These are phyloP conservation scores for Philonicus albiceps DNA, from an alignment of 2,888 invertebrate species.

Conservation along the genomic window DNA sequence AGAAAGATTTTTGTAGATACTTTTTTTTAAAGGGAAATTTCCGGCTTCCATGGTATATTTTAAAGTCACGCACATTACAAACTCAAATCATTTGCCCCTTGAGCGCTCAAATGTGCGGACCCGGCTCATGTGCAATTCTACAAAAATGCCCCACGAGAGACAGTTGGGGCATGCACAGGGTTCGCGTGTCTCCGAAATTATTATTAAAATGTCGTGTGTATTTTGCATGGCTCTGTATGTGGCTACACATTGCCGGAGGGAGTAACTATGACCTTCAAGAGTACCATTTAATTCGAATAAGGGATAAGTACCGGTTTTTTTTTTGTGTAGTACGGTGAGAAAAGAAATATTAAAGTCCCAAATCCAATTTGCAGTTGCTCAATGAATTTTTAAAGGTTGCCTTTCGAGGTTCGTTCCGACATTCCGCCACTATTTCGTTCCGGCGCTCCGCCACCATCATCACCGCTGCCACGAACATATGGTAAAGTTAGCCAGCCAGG, in stretches of 20 bases:
- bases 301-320: background rate
- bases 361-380: conserved; percentile 23
- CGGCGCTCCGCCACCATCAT: background rate
- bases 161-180: background rate
- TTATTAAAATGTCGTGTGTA: background rate
- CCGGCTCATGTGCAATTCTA: background rate
- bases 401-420: background rate
- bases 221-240: too few relatives aligned
- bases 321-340: background rate
- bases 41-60: background rate
- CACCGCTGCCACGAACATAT: background rate
- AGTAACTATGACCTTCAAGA: background rate
- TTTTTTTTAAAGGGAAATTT: background rate
- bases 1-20: background rate
- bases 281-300: background rate
- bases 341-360: conserved; percentile 31
- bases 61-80: background rate
- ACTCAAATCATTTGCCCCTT: background rate
- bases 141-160: background rate
- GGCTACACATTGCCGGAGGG: background rate
- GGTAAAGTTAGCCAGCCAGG: background rate
- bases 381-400: conserved; percentile 25
- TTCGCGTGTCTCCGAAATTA: background rate
- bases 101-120: background rate
- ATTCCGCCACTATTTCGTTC: background rate